Conservation (phyloP, 2,797 vertebrate species). For the Mormyrops attenuatus region DNA sequence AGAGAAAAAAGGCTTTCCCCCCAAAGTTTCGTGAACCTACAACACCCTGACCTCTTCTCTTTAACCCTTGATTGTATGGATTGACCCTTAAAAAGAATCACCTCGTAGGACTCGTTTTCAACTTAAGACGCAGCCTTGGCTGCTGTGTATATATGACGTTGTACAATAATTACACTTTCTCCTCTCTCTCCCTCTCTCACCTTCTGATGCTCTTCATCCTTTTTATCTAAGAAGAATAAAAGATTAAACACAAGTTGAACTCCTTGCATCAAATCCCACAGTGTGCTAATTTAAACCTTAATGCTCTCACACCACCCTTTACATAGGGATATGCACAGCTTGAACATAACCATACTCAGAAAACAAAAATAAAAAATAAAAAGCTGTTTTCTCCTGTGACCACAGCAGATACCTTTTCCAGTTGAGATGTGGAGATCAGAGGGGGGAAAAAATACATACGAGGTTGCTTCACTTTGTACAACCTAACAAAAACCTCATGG, state of each 20-base stretch:
- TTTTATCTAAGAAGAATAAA: constrained; percentile 63
- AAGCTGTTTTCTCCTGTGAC: constrained; percentile 64
- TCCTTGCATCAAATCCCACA: constrained; percentile 55
- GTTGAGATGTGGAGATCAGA: constrained; percentile 70
- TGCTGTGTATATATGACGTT: constrained; percentile 99
- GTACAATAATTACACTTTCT: constrained; percentile 99
- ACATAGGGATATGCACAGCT: constrained; percentile 71
- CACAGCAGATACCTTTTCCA: constrained; percentile 78
- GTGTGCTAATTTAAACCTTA: constrained; percentile 47
- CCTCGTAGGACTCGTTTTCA: constrained; percentile 99
- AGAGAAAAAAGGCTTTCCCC: constrained; percentile 92
- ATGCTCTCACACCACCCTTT: constrained; percentile 55
- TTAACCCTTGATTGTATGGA: constrained; percentile 99
- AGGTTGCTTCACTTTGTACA: constrained; percentile 73
- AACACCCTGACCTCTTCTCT: constrained; percentile 99
- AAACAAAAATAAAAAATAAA: constrained; percentile 41
- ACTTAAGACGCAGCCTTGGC: constrained; percentile 91
- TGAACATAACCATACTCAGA: constrained; percentile 44
- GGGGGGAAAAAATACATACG: constrained; percentile 52
- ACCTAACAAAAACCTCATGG: constrained; percentile 76
- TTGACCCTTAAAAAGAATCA: constrained; percentile 88
- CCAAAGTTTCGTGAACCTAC: constrained; percentile 99
- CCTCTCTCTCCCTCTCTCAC: constrained; percentile 61
- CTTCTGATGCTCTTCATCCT: constrained; percentile 65
- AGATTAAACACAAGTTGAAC: constrained; percentile 71